Evolutionary conservation across 2,113 vertebrate genomes (phyloP).

Genomic region (Ictalurus furcatus): DNA sequence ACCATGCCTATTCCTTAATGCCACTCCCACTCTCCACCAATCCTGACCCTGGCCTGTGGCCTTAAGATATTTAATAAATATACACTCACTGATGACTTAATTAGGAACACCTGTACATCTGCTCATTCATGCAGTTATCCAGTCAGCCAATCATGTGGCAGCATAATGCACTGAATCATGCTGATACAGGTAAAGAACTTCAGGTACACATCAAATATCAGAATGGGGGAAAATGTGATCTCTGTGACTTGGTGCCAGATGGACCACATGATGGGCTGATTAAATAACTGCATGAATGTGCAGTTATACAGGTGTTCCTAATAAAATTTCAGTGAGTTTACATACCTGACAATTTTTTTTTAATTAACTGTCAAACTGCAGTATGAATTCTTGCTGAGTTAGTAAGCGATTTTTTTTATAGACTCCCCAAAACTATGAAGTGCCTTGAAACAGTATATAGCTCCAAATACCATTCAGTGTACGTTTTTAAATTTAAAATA

Average conservation of each 20-base stretch:
- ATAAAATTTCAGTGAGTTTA: background rate
- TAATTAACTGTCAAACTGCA: background rate
- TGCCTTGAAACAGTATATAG: constrained; percentile 37
- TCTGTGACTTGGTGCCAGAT: background rate
- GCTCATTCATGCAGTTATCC: background rate
- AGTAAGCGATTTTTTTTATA: background rate
- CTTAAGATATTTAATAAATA: background rate
- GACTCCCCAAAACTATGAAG: constrained; percentile 21
- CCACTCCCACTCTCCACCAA: background rate
- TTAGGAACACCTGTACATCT: background rate
- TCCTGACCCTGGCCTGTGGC: background rate
- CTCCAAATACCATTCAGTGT: background rate
- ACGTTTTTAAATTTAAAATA: background rate
- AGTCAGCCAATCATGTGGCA: too few species aligned
- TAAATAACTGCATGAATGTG: background rate
- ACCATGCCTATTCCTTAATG: background rate
- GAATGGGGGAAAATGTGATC: background rate
- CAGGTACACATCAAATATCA: background rate
- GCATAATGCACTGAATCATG: background rate
- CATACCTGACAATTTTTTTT: background rate
- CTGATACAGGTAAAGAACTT: background rate
- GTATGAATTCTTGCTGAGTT: background rate
- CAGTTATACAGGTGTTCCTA: background rate
- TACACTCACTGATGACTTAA: background rate
- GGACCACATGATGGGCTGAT: background rate